A percentile compares a stretch with the other conserved stretches of the same genome.
These are phyloP conservation scores for Nephila pilipes DNA, from an alignment of 1,140 invertebrate species.

Conservation along the genomic window DNA sequence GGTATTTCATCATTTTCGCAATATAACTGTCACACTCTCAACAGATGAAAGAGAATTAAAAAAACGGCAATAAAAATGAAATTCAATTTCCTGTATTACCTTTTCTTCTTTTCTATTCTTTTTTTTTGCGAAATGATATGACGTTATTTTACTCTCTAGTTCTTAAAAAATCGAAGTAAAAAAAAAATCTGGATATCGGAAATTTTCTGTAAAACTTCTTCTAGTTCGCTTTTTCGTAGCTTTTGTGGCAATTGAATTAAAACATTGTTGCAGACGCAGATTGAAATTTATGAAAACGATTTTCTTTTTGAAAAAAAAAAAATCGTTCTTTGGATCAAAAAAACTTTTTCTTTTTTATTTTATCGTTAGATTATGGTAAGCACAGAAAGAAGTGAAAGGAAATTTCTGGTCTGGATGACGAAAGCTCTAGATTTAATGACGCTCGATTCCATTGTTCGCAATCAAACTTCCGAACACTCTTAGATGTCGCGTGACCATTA, in stretches of 20 bases:
- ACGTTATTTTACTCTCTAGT: background rate
- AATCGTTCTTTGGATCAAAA: background rate
- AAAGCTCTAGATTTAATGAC: slow-evolving; percentile 44
- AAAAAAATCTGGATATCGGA: background rate
- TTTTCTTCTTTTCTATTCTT: background rate
- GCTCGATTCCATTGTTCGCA: slow-evolving; percentile 31
- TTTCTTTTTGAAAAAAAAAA: background rate
- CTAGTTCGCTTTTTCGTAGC: background rate
- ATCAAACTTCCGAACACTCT: slow-evolving; percentile 50
- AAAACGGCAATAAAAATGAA: background rate
- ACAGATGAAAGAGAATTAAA: background rate
- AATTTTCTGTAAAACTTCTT: background rate
- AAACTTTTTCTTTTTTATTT: background rate
- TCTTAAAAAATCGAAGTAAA: background rate
- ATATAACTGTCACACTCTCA: background rate
- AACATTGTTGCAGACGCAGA: background rate
- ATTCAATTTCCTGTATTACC: background rate
- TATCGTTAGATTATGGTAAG: background rate
- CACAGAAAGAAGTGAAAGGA: background rate
- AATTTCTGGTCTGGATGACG: background rate
- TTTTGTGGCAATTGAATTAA: background rate
- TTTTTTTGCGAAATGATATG: background rate
- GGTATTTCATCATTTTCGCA: background rate
- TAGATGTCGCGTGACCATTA: slow-evolving; percentile 33
- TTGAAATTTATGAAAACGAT: background rate